Evolutionary conservation across 2,888 invertebrate genomes (phyloP), one percentile per base, ranked within the genome.

Genomic region (Cantharis nigra): DNA sequence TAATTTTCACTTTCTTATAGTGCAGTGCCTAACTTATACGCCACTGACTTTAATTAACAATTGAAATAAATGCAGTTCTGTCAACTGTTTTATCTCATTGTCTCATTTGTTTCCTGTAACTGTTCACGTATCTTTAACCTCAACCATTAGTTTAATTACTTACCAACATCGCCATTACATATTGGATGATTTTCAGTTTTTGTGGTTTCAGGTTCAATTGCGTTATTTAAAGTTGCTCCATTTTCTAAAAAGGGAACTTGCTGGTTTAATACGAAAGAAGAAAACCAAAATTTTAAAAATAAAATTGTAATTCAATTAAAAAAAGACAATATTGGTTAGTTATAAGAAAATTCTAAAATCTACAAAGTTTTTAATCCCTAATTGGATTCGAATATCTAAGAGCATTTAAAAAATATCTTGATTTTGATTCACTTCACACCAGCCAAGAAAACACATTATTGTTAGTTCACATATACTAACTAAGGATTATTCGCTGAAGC

Each of bases 131-230:
- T 4, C n/a, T 49, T 49, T n/a, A n/a, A 7, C n/a, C 49, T 49
- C n/a, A n/a, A 49, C 13, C 33, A 49, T 9, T 16, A n/a, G 9
- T 49, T 49, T n/a, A 63, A 28, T 63, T 72, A 88, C 89, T 89
- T 85, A 89, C 89, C 87, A 79, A 84, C 82, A 82, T 89, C 88
- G 69, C 88, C 88, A 82, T 89, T 89, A 71, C 84, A 81, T 81
- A 85, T 81, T 76, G 81, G 80, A 80, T 86, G 83, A 81, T 87
- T 85, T 62, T 87, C 87, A 13, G 87, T 87, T 71, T 67, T n/a
- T 67, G 23, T 7, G 3, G 87, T 85, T 81, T 87, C 86, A 23
- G 87, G 85, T 26, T 83, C 75, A 23, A 63, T 62, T 28, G 63
- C 30, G 18, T 69, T 77, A 14, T 83, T 78, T 77, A 83, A 33